Evolutionary conservation across 1,140 invertebrate species (phyloP).

Genomic region (Temnothorax nylanderi): DNA sequence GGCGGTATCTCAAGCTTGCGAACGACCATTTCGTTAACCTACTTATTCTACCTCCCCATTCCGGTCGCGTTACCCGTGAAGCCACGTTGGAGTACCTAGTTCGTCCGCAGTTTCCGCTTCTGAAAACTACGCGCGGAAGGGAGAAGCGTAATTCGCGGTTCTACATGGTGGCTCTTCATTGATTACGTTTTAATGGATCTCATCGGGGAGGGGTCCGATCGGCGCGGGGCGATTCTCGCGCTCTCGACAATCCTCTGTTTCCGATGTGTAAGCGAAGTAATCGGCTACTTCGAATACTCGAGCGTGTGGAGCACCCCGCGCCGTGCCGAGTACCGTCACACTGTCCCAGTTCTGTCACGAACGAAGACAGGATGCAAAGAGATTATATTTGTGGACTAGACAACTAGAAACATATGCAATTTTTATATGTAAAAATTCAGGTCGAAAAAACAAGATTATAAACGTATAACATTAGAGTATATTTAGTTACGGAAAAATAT

Average conservation of each 20-base stretch:
- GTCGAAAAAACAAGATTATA: background rate
- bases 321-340: slow-evolving; percentile 28
- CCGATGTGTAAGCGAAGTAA: slow-evolving; percentile 48
- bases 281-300: slow-evolving; percentile 49
- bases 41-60: slow-evolving; percentile 69
- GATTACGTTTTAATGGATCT: slow-evolving; percentile 66
- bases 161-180: slow-evolving; percentile 37
- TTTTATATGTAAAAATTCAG: slow-evolving; percentile 47
- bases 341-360: slow-evolving; percentile 52
- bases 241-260: slow-evolving; percentile 41
- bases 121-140: slow-evolving; percentile 41
- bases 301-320: background rate
- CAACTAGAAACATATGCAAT: slow-evolving; percentile 42
- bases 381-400: slow-evolving; percentile 55
- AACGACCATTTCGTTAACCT: slow-evolving; percentile 76
- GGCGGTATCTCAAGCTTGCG: slow-evolving; percentile 71
- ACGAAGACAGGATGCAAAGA: slow-evolving; percentile 37
- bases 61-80: slow-evolving; percentile 19
- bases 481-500: background rate
- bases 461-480: background rate
- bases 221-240: background rate
- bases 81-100: slow-evolving; percentile 45
- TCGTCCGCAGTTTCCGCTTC: slow-evolving; percentile 54
- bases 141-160: slow-evolving; percentile 46
- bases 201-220: background rate